Conservation (phyloP, 2,888 invertebrate genomes). For the Bembecia ichneumoniformis region DNA sequence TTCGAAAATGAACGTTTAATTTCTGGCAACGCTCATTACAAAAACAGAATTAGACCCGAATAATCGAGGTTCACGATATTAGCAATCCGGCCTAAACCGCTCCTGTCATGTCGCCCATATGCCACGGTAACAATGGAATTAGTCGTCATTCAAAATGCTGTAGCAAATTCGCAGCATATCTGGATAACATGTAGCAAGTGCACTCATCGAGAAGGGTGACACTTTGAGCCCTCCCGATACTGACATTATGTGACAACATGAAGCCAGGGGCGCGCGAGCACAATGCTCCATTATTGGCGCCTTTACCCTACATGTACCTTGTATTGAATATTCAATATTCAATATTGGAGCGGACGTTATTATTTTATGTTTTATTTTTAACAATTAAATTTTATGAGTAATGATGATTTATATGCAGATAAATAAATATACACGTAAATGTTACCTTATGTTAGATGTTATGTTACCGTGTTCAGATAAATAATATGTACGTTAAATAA, state of each 20-base stretch:
- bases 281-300: slow-evolving; percentile 57
- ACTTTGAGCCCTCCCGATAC: slow-evolving; percentile 64
- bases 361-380: background rate
- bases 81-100: slow-evolving; percentile 36
- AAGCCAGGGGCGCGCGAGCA: slow-evolving; percentile 42
- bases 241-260: slow-evolving; percentile 66
- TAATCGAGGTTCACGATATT: slow-evolving; percentile 21
- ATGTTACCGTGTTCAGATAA: too few species aligned
- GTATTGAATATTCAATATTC: background rate
- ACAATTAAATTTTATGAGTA: too few species aligned
- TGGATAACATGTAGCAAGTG: slow-evolving; percentile 63
- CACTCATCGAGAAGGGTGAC: slow-evolving; percentile 60
- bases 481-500: too few species aligned
- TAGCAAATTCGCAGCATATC: slow-evolving; percentile 51
- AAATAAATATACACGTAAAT: too few species aligned
- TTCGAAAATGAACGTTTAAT: too few species aligned
- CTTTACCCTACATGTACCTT: slow-evolving; percentile 32
- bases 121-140: slow-evolving; percentile 67
- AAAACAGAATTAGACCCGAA: background rate
- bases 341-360: background rate
- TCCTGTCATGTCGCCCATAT: slow-evolving; percentile 61
- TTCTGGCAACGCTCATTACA: background rate
- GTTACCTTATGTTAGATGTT: too few species aligned
- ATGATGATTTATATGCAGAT: too few species aligned
- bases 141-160: slow-evolving; percentile 66